Evolutionary conservation across 2,888 invertebrate species (phyloP).

Genomic region (Drosophila fulvimacula): DNA sequence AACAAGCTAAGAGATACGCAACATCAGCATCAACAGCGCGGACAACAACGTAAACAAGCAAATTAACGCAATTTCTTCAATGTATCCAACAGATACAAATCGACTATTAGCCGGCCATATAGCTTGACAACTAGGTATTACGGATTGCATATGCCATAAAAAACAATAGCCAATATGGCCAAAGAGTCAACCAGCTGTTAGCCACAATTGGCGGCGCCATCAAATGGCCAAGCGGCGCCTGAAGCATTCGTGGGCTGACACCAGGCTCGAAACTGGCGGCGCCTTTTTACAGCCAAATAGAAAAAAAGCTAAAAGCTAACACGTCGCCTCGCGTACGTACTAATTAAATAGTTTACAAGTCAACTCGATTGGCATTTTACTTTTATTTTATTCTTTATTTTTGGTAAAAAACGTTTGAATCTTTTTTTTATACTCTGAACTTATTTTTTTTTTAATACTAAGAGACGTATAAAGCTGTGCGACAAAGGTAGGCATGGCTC

Average conservation of each 20-base stretch:
- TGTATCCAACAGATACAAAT: conserved; percentile 29
- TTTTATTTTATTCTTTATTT: background rate
- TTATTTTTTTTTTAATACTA: too few relatives aligned
- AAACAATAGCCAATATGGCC: conserved; percentile 35
- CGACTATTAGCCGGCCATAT: conserved; percentile 56
- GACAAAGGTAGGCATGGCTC: background rate
- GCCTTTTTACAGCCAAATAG: conserved; percentile 74
- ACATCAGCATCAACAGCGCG: conserved; percentile 24
- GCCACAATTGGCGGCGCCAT: conserved; percentile 66
- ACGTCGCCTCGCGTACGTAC: conserved; percentile 68
- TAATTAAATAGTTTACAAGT: conserved; percentile 80
- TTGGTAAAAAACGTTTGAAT: background rate
- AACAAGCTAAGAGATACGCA: conserved; percentile 50
- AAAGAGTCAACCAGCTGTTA: conserved; percentile 23
- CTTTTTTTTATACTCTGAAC: background rate
- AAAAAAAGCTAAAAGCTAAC: conserved; percentile 61
- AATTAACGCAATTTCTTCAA: conserved; percentile 70
- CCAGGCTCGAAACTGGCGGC: conserved; percentile 58
- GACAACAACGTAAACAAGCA: conserved; percentile 71
- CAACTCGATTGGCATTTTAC: conserved; percentile 57
- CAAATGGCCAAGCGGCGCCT: conserved; percentile 70
- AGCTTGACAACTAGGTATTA: conserved; percentile 34
- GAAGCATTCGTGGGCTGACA: conserved; percentile 63
- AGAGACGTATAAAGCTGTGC: too few relatives aligned
- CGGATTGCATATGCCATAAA: conserved; percentile 53